Base-by-base conservation (phyloP, 92 coral and sea anemone species). In the Heliopora coerulea region DNA sequence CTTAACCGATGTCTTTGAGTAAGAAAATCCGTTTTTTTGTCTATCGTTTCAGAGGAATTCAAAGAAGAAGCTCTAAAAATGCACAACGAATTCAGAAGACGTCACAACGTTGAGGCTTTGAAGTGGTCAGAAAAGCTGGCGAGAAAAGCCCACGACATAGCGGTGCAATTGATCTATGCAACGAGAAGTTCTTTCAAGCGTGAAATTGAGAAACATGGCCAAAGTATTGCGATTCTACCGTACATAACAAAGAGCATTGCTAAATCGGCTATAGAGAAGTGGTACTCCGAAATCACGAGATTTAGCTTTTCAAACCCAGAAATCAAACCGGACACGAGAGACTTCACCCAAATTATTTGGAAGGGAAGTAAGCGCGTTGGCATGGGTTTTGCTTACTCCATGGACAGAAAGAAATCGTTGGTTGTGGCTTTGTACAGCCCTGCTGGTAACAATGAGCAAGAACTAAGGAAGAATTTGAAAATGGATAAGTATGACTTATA, bases 311-410 rank as follows among this genome's bases (percentile, higher is more conserved):
- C 96, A 10, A 86, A 88, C 65, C 99, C 99, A 14, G 79, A 88
- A 57, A 40, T 95, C 34, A 83, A 76, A 20, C 70, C 84, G 2
- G 75, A 83, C 33, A 89, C 91, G 30, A 88, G 87, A 56, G 95
- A 95, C 73, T 95, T 95, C 76, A 88, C 85, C 49, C 99, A 95
- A 78, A 88, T 95, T 82, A 81, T 90, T 27, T 95, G 99, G 99
- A 87, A 86, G 30, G 85, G 56, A 44, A 83, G 97, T 24, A 87
- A 82, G 39, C 65, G 86, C n/a, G 42, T 95, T 8, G 99, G 99
- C 25, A 84, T 95, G 86, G 99, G 77, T 9, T 70, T 70, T 31
- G 77, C 40, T 21, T 28, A 31, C 42, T 27, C 62, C 2, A 8
- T 48, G 41, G 50, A 54, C 8, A 70, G 34, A 48, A 70, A 70